Conservation (phyloP, 2,113 vertebrate species). For the Anguilla japonica region DNA sequence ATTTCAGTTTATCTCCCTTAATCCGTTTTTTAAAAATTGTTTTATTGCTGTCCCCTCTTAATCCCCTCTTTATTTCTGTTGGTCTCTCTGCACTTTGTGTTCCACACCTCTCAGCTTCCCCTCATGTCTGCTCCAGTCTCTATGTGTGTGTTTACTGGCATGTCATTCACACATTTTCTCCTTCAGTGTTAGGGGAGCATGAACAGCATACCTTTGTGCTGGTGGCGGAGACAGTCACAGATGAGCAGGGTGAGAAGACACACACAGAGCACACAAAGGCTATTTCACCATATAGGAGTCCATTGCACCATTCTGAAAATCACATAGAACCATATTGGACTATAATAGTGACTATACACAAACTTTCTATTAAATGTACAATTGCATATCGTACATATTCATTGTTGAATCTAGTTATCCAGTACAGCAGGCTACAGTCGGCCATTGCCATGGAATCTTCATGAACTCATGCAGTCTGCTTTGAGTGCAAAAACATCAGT, state of each 20-base stretch:
- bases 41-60: too few species aligned
- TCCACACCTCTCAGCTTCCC: too few species aligned
- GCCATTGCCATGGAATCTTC: neutral
- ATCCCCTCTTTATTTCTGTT: too few species aligned
- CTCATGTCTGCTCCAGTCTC: neutral
- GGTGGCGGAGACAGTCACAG: neutral
- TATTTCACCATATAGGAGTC: neutral
- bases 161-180: neutral
- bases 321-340: neutral
- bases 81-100: too few species aligned
- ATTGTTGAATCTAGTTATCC: neutral
- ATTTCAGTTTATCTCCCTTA: too few species aligned
- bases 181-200: neutral
- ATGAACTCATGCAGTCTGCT: neutral
- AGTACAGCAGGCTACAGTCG: neutral
- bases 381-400: neutral
- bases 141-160: neutral
- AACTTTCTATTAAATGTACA: neutral
- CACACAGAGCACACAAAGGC: neutral
- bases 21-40: too few species aligned
- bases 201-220: neutral
- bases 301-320: slow-evolving; percentile 16
- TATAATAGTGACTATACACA: neutral
- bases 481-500: neutral
- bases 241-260: neutral